phyloP scores from a whole-genome alignment of 2,888 invertebrate species.

The Tortricodes alternella region DNA sequence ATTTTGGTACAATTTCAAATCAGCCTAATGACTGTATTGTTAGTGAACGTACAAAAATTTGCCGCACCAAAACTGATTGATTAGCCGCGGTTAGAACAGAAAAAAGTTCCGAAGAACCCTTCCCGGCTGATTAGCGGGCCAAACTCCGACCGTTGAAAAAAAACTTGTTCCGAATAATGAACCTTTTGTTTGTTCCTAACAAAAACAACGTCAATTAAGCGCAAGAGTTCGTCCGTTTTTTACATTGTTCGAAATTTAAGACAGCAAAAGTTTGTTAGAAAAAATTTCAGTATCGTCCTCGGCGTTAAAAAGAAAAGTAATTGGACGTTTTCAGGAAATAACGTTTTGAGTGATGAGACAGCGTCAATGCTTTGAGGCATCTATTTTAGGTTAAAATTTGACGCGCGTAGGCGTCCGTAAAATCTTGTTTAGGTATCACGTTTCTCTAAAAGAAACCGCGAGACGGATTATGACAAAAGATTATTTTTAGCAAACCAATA shows the following conservation, averaged over 20 bases:
- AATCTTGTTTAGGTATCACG: neutral
- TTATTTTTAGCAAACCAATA: neutral
- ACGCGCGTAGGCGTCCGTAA: conserved; percentile 4
- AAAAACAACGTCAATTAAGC: conserved; percentile 32
- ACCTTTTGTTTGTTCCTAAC: conserved; percentile 28
- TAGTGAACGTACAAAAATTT: conserved; percentile 2
- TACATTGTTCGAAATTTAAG: conserved; percentile 29
- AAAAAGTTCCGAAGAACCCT: conserved; percentile 28
- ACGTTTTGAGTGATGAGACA: conserved; percentile 23
- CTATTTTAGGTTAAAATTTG: conserved; percentile 6
- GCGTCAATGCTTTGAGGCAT: neutral
- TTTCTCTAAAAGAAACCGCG: neutral
- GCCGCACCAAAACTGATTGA: conserved; percentile 18
- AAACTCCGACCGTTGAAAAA: conserved; percentile 18
- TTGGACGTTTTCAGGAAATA: conserved; percentile 12
- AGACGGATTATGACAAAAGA: neutral
- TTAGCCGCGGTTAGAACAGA: conserved; percentile 20
- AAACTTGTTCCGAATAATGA: conserved; percentile 31
- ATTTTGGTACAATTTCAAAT: too few species aligned
- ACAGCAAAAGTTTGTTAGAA: conserved; percentile 19
- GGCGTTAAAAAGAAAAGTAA: conserved; percentile 25
- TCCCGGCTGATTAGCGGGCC: conserved; percentile 22
- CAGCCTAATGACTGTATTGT: too few species aligned
- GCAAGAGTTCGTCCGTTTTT: conserved; percentile 27
- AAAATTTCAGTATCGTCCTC: conserved; percentile 9